Evolutionary conservation across 1,140 invertebrate genomes (phyloP), one percentile per base, ranked within the genome.

Genomic region (Zelostemma sp.): DNA sequence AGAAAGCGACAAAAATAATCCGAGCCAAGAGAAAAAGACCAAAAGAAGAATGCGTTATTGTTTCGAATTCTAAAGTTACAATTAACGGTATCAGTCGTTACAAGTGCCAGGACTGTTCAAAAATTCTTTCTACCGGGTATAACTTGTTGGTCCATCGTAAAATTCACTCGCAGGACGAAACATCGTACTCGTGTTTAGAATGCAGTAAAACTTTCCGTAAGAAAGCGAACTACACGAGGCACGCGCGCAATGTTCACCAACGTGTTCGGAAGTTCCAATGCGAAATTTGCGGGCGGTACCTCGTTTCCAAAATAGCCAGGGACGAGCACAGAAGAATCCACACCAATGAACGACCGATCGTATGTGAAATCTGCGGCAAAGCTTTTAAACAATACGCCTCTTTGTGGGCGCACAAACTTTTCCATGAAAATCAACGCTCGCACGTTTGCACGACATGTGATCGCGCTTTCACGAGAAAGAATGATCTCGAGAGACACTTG

Each of bases 301-400:
- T 79, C 6, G 72, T 74, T 1, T 75, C 78, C 6, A 76, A 60
- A 38, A 53, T 65, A 4, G 67, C 72, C 4, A 60, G 77, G n/a
- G 72, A 74, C 45, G 72, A 80, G 40, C 81, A 84, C 59, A 64
- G 57, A 6, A 69, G 63, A 46, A 78, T 55, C 5, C 90, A 92
- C 77, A 89, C 88, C 0, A 18, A 28, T 4, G 28, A 47, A 41
- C 19, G 90, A 55, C 93, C 91, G 1, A 91, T 92, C 72, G 87
- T 89, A 31, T 93, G 92, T 75, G 87, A 87, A 33, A 82, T 86
- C 54, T 93, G 92, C 75, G 88, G 89, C 17, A 89, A 91, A 62
- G 83, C 88, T 6, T 93, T 93, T 72, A 90, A 90, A 9, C 89
- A 78, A 82, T 88, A 80, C 87, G 84, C 88, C 84, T 66, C 83